phyloP scores from a whole-genome alignment of 1,140 invertebrate genomes.

The Diabrotica virgifera region DNA sequence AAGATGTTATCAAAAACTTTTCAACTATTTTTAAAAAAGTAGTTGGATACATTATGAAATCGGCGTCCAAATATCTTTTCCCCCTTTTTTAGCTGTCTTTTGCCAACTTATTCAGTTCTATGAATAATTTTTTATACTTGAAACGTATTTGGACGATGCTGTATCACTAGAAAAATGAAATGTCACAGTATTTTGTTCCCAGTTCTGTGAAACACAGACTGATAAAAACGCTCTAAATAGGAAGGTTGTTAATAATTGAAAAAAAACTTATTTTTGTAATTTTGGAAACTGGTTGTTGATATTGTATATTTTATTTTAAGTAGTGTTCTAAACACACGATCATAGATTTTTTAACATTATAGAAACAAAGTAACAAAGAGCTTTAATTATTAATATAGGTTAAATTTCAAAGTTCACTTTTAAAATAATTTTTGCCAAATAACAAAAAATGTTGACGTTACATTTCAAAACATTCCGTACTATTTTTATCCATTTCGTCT shows the following conservation, averaged over 20 bases:
- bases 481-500: constrained; percentile 31
- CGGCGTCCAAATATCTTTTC: too few relatives aligned
- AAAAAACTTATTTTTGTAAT: constrained; percentile 44
- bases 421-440: constrained; percentile 47
- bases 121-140: too few relatives aligned
- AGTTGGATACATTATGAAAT: too few relatives aligned
- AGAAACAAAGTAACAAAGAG: constrained; percentile 41
- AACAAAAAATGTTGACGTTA: constrained; percentile 35
- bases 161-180: too few relatives aligned
- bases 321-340: constrained; percentile 37
- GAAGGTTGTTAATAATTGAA: too few relatives aligned
- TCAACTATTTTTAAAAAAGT: too few relatives aligned
- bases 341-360: constrained; percentile 40
- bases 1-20: too few relatives aligned
- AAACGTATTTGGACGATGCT: too few relatives aligned
- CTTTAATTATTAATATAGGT: constrained; percentile 47
- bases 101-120: too few relatives aligned
- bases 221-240: constrained; percentile 21
- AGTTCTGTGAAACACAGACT: constrained; percentile 22
- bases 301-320: constrained; percentile 40
- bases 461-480: constrained; percentile 47
- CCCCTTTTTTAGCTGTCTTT: too few relatives aligned
- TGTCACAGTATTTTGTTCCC: too few relatives aligned
- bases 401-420: constrained; percentile 33
- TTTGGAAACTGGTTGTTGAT: constrained; percentile 40